phyloP scores from a whole-genome alignment of 2,113 vertebrate species.

The Stegostoma tigrinum region DNA sequence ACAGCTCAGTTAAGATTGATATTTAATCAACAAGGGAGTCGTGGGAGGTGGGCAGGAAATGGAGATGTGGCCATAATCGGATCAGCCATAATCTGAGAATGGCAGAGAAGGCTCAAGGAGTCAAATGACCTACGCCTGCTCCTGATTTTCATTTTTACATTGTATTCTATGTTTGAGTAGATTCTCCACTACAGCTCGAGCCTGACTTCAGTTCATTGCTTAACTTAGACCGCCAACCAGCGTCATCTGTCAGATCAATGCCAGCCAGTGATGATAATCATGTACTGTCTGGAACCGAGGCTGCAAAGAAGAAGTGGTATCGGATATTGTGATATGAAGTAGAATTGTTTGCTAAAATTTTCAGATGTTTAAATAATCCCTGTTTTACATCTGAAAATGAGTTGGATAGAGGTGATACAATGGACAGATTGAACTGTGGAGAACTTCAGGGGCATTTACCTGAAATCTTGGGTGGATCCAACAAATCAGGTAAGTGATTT shows the following conservation, averaged over 20 bases:
- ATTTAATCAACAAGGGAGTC: not conserved
- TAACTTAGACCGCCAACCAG: not conserved
- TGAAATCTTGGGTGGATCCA: not conserved
- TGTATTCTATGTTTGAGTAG: no score
- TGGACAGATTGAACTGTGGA: not conserved
- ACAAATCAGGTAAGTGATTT: not conserved
- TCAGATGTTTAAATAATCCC: not conserved
- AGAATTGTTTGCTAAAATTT: not conserved
- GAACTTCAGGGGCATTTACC: not conserved
- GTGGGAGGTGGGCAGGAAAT: not conserved
- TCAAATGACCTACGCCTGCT: not conserved
- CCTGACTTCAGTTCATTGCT: not conserved
- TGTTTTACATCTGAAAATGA: not conserved
- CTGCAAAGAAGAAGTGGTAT: not conserved
- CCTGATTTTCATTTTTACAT: not conserved
- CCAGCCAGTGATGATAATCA: not conserved
- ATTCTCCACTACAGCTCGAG: not conserved
- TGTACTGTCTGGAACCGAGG: not conserved
- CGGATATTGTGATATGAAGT: not conserved
- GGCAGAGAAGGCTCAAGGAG: not conserved
- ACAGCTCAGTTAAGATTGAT: not conserved
- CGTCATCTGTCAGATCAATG: not conserved
- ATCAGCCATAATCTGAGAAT: not conserved
- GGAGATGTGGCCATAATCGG: not conserved
- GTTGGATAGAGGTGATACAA: not conserved